Evolutionary conservation across 2,797 vertebrate genomes (phyloP), one percentile per base, ranked within the genome.

Genomic region (Mormyrus proboscirostris): DNA sequence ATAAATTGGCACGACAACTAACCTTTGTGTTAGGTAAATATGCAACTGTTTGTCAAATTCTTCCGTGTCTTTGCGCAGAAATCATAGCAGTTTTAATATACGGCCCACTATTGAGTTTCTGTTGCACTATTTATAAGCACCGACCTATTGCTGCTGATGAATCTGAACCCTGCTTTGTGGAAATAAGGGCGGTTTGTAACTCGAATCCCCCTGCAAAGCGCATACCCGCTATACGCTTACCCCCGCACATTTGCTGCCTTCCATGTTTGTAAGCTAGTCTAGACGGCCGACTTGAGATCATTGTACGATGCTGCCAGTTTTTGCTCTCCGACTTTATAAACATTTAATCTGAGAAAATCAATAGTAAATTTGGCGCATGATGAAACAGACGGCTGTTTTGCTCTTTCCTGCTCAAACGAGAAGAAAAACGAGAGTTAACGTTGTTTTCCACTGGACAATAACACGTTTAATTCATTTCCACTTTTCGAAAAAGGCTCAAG

Each of bases 41-140:
- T 8, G n/a, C 41, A 82, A n/a, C 76, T 47, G 41, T 49, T 82
- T 6, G 38, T 83, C 8, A n/a, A 9, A 44, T 44, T 83, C n/a
- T 22, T 3, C 38, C 7, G 73, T 16, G 33, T 38, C 69, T 0
- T 41, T 38, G 33, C 69, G n/a, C 51, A 2, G 53, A 59, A 16
- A 25, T 50, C 7, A 12, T 57, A 29, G n/a, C 41, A 41, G 83
- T 9, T 84, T 25, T 38, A 44, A 73, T 29, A 55, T 86, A 69
- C 12, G 10, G 29, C 4, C 29, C 65, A 73, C 29, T 49, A 83
- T 87, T 85, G 22, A 47, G 73, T 89, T 84, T 88, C 85, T 87
- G 14, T 38, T 84, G 10, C 55, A 19, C 89, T 90, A 91, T 90
- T 55, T 88, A 90, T 90, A 89, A 55, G 47, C 4, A 62, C 9